Evolutionary conservation across 2,113 vertebrate species (phyloP).

Genomic region (Capreolus pygargus): DNA sequence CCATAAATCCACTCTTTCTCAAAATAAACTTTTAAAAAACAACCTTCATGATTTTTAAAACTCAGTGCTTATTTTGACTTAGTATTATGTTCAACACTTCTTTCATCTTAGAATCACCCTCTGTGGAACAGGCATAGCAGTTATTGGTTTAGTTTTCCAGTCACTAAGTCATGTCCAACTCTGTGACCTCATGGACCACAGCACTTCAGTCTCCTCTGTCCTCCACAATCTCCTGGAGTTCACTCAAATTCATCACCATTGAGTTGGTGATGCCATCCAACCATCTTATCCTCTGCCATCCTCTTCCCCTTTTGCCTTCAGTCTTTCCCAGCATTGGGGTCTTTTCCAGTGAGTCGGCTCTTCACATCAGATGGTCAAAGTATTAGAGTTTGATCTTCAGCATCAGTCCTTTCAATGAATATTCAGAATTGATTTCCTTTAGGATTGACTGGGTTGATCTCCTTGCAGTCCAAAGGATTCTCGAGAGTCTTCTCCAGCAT

Average conservation of each 20-base stretch:
- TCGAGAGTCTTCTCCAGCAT: background rate
- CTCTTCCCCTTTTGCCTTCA: background rate
- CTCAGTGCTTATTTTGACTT: background rate
- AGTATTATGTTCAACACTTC: background rate
- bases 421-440: background rate
- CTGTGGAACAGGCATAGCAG: background rate
- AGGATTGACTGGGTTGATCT: background rate
- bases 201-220: background rate
- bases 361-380: background rate
- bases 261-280: accelerated
- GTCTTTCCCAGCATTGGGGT: background rate
- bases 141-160: background rate
- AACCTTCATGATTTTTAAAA: background rate
- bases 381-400: background rate
- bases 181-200: background rate
- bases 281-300: background rate
- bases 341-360: background rate
- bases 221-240: background rate
- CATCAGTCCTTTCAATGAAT: background rate
- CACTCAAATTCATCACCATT: background rate
- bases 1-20: accelerated
- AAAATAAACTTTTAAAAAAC: background rate
- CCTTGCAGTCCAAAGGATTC: background rate
- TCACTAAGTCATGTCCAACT: background rate
- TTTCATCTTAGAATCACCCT: background rate